Evolutionary conservation across 1,140 invertebrate species (phyloP).

Genomic region (Pseudomyrmex sp.): DNA sequence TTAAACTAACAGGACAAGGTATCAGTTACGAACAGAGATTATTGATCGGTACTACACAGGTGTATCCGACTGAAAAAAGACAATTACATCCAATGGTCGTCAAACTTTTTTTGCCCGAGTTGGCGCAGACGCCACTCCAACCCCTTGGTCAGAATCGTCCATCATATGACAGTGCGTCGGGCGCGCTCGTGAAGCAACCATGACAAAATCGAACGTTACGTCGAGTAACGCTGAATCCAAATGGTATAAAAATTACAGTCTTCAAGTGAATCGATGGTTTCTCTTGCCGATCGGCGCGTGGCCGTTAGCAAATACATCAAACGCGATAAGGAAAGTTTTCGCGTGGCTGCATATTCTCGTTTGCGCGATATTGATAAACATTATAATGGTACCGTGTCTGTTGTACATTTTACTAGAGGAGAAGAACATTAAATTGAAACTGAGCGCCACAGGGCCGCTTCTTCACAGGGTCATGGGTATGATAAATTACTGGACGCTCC

Average conservation of each 20-base stretch:
- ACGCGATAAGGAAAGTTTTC: background rate
- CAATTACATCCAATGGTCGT: background rate
- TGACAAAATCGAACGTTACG: background rate
- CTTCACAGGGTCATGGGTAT: constrained; percentile 75
- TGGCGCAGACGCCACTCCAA: constrained; percentile 2
- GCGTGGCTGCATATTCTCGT: background rate
- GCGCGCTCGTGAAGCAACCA: background rate
- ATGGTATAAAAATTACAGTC: constrained; percentile 23
- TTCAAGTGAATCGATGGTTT: constrained; percentile 52
- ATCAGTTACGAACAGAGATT: background rate
- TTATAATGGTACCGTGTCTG: constrained; percentile 26
- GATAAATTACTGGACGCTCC: constrained; percentile 72
- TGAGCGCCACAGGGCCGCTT: constrained; percentile 73
- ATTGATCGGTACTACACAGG: constrained; percentile 8
- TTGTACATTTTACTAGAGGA: constrained; percentile 64
- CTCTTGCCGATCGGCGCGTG: constrained; percentile 61
- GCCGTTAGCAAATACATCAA: background rate
- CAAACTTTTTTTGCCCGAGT: background rate
- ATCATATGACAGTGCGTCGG: background rate
- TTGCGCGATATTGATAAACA: background rate
- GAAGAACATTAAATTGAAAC: constrained; percentile 59
- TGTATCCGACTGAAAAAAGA: background rate
- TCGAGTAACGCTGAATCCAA: background rate
- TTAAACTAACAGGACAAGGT: no score
- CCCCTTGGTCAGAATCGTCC: background rate